These are phyloP conservation scores for Etheostoma spectabile DNA, from an alignment of 2,113 vertebrate genomes.

Conservation along the genomic window DNA sequence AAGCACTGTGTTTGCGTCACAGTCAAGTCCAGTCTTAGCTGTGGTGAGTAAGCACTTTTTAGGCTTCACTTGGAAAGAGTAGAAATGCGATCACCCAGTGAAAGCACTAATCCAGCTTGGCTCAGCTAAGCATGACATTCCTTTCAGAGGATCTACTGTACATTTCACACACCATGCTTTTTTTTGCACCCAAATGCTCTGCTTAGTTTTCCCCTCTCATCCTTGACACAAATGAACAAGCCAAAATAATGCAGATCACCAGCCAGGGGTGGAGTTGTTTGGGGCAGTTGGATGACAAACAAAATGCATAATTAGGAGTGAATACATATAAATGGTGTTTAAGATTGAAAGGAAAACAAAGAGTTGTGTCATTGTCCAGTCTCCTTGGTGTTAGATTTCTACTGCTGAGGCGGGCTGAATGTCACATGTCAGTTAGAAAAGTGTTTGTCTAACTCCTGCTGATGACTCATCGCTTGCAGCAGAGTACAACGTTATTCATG, in stretches of 20 bases:
- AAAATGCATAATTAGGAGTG: conserved; percentile 12
- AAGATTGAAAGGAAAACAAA: conserved; percentile 11
- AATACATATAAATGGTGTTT: background rate
- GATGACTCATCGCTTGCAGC: conserved; percentile 29
- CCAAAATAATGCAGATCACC: conserved; percentile 23
- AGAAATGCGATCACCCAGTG: conserved; percentile 53
- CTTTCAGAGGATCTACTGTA: conserved; percentile 43
- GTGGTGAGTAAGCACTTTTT: conserved; percentile 55
- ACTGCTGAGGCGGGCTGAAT: conserved; percentile 31
- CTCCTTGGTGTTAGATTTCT: conserved; percentile 30
- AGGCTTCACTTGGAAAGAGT: conserved; percentile 40
- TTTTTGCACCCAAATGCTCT: conserved; percentile 30
- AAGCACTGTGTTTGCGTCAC: conserved; percentile 18
- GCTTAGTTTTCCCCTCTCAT: conserved; percentile 50
- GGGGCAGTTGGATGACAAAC: background rate
- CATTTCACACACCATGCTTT: conserved; percentile 19
- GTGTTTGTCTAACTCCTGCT: conserved; percentile 39
- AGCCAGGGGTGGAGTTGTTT: background rate
- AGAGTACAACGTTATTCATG: conserved; percentile 38
- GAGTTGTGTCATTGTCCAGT: background rate
- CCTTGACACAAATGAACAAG: conserved; percentile 41
- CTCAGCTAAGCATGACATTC: conserved; percentile 44
- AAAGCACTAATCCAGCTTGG: conserved; percentile 64
- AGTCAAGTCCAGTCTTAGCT: conserved; percentile 13
- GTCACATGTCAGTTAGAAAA: conserved; percentile 39